A percentile compares a stretch with the other conserved stretches of the same genome.
These are phyloP conservation scores for Scolopax mira DNA, from an alignment of 2,113 vertebrate genomes.

Conservation along the genomic window DNA sequence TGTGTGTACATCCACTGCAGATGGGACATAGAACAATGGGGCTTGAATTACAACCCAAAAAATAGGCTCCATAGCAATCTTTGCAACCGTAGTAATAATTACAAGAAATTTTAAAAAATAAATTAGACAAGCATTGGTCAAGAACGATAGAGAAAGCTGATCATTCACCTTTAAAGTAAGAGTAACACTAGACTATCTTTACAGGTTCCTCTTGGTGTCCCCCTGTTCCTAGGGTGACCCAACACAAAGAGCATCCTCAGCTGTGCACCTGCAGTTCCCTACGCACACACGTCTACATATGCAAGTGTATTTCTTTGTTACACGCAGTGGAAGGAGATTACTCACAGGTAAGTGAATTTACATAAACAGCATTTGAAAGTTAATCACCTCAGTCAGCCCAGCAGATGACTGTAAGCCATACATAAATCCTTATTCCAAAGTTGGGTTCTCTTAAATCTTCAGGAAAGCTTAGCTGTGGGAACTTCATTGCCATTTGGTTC, in stretches of 20 bases:
- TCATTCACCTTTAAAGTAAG: background rate
- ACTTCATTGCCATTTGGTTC: background rate
- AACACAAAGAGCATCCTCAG: background rate
- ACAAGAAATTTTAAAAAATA: background rate
- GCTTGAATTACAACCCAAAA: background rate
- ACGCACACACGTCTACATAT: background rate
- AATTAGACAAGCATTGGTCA: background rate
- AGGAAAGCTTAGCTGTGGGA: background rate
- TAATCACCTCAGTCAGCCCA: background rate
- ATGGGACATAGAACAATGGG: fast-evolving
- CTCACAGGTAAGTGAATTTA: background rate
- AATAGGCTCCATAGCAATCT: background rate
- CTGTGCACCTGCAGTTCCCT: background rate
- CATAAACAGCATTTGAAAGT: background rate
- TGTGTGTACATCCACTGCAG: background rate
- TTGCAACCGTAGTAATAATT: background rate
- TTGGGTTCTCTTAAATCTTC: background rate
- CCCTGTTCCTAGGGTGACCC: background rate
- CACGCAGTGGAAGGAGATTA: background rate
- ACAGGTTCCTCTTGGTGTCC: background rate
- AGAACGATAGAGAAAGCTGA: background rate
- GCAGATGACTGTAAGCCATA: background rate
- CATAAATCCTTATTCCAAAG: background rate
- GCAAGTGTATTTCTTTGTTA: background rate
- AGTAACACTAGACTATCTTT: background rate